Base-by-base conservation (phyloP, 1,140 invertebrate genomes). In the Zaprionus inermis region DNA sequence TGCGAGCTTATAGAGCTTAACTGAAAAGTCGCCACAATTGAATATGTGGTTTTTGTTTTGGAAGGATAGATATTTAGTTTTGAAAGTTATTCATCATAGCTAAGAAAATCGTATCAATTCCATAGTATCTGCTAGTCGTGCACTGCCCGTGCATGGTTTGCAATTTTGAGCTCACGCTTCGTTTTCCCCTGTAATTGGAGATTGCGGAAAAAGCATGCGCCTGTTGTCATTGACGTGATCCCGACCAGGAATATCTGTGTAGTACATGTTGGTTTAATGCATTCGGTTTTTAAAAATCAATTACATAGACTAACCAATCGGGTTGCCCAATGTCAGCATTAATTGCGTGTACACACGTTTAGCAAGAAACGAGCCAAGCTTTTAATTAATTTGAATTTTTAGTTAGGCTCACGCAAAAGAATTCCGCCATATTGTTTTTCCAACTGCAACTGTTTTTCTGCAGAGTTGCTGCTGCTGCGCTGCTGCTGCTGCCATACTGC, bases 401-500 rank as follows among this genome's bases (percentile, higher is more conserved):
- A 68, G 71, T 30, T 55, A 58, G 55, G 32, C 18, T 24, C 56
- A 56, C 20, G 16, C n/a, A n/a, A 56, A 22, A n/a, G 52, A 56
- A 56, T 65, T 65, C 9, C 52, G 41, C 7, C 18, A 46, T 65
- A 20, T 10, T 30, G 3, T 44, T 51, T 51, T 63, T 16, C 30
- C 52, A 52, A 2, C 18, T 41, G n/a, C 38, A 6, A 28, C 24
- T 28, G 22, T 24, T 24, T 24, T 24, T 24, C n/a, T 6, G n/a
- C n/a, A n/a, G n/a, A n/a, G n/a, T 16, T 41, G 16, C 36, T 16
- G 12, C 20, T 9, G 2, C 4, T 32, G 30, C 9, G 30, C 9
- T 28, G 18, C 38, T 78, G 38, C 52, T 68, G 76, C 52, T 79
- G 77, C 56, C 61, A 71, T 70, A 74, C 57, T 51, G 64, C 24